A percentile compares a stretch with the other conserved stretches of the same genome.
These are phyloP conservation scores for Athrips mouffetella DNA, from an alignment of 2,888 invertebrate species.

Conservation along the genomic window DNA sequence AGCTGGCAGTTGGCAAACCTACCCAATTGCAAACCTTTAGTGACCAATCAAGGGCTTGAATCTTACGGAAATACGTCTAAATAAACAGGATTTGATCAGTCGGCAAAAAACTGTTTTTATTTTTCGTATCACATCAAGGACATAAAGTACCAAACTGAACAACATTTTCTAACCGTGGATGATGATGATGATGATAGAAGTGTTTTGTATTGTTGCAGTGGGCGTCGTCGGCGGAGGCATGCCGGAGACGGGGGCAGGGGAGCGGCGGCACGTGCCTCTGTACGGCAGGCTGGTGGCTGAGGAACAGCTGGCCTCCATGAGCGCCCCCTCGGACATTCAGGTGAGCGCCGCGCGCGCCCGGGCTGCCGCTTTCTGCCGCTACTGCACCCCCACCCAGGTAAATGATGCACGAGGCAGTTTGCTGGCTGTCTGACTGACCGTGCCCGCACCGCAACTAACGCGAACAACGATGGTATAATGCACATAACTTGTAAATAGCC, in stretches of 20 bases:
- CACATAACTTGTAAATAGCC: too few relatives aligned
- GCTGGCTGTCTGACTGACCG: constrained; percentile 28
- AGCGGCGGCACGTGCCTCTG: constrained; percentile 87
- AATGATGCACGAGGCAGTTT: constrained; percentile 76
- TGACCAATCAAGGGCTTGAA: too few relatives aligned
- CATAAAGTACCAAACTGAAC: too few relatives aligned
- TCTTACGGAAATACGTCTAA: too few relatives aligned
- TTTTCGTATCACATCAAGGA: too few relatives aligned
- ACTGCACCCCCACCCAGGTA: constrained; percentile 70
- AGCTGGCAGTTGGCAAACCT: too few relatives aligned
- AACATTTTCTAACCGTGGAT: too few relatives aligned
- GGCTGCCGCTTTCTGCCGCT: constrained; percentile 76
- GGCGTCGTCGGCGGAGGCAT: constrained; percentile 71
- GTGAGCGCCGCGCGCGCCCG: constrained; percentile 75
- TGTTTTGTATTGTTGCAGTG: constrained; percentile 55
- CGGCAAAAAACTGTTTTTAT: too few relatives aligned
- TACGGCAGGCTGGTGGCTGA: constrained; percentile 94
- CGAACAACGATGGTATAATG: constrained; percentile 3
- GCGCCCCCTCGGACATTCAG: constrained; percentile 82
- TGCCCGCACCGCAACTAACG: constrained; percentile 6
- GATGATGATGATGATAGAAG: neutral
- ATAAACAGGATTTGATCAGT: too few relatives aligned
- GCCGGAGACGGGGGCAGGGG: constrained; percentile 66
- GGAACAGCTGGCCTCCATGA: constrained; percentile 85
- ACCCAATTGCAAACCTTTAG: too few relatives aligned